phyloP scores from a whole-genome alignment of 2,113 vertebrate species.

The Anthoscopus minutus region DNA sequence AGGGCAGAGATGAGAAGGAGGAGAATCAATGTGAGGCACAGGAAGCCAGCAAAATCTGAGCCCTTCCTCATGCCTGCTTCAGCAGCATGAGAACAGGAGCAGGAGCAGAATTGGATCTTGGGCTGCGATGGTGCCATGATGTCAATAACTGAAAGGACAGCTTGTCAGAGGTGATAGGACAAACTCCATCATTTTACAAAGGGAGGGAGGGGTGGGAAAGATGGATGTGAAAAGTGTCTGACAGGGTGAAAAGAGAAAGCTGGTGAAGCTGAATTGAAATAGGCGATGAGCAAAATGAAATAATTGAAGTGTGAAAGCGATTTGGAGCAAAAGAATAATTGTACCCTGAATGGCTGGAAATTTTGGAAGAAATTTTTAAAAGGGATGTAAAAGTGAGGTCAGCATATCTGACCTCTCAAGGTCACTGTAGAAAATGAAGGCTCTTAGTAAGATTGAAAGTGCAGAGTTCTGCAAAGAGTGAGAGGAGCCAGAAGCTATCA shows the following conservation, averaged over 20 bases:
- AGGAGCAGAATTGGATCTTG: not conserved
- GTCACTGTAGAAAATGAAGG: not conserved
- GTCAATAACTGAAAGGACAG: not conserved
- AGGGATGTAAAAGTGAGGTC: not conserved
- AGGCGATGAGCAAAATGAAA: not conserved
- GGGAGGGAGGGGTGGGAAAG: not conserved
- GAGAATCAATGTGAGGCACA: not conserved
- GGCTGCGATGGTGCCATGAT: not conserved
- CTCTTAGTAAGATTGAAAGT: not conserved
- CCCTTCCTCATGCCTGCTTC: not conserved
- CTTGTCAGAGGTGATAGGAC: slow-evolving; percentile 17
- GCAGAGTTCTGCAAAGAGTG: not conserved
- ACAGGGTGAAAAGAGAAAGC: slow-evolving; percentile 5
- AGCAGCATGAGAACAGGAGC: not conserved
- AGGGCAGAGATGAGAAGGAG: not conserved
- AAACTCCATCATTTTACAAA: not conserved
- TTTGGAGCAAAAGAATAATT: not conserved
- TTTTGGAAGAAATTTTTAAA: not conserved
- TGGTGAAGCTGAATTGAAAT: not conserved
- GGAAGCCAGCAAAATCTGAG: not conserved
- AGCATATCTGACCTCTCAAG: not conserved
- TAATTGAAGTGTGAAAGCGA: not conserved
- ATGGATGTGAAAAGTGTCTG: not conserved
- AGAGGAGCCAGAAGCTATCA: not conserved
- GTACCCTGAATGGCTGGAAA: accelerated